Base-by-base conservation (phyloP, 2,113 vertebrate genomes). In the Micromys minutus region DNA sequence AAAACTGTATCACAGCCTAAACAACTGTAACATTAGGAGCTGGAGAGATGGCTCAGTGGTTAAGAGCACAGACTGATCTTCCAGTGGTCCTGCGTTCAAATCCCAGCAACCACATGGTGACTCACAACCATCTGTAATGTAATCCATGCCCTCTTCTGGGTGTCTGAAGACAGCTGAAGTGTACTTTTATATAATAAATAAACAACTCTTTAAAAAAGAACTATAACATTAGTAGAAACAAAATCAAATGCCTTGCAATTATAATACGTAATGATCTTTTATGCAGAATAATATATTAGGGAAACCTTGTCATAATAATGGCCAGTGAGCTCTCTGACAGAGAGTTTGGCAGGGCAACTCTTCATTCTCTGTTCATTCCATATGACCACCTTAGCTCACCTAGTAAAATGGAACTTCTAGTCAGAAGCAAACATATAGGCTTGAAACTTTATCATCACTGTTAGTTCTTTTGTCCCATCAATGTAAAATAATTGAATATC, bases 301-400 rank as follows among this genome's bases (percentile, higher is more conserved):
- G 77, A 97, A 76, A 89, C 65, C 19, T 76, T 63, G 47, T 31
- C 17, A 19, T 76, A 80, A 61, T 1, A 7, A 12, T 59, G 47
- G 39, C n/a, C 67, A 61, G 3, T 45, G 45, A 85, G 26, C 15
- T 65, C 55, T 76, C 24, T 7, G 0, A 2, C 36, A 9, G 76
- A 52, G 19, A 71, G 4, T 21, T 3, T 57, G 17, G 55, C 4
- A 47, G 50, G 7, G 59, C 6, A 42, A 55, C 19, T 55, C 71
- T 91, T 81, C 50, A 52, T 52, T 5, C 7, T 52, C 50, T 74
- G 89, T 57, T 31, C 16, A 45, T 69, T 77, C 81, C 34, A 5
- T 24, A 3, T 15, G 26, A 34, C 36, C 0, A 0, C 19, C 24
- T 45, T 47, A 87, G 29, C 31, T 50, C 11, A 45, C 3, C 19